phyloP scores from a whole-genome alignment of 2,797 vertebrate genomes.

The Moxostoma hubbsi region DNA sequence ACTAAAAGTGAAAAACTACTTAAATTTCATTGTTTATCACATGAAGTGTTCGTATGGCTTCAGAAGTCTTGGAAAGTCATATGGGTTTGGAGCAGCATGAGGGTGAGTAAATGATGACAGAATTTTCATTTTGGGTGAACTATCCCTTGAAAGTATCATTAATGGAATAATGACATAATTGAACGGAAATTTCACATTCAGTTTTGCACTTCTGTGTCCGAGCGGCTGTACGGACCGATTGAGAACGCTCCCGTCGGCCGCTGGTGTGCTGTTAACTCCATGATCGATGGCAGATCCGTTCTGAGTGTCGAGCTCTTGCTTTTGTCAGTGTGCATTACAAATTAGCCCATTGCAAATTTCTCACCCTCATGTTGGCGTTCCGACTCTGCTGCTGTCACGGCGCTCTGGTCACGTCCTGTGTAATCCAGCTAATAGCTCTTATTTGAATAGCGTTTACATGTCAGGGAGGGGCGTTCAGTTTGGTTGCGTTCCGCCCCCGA shows the following conservation, averaged over 20 bases:
- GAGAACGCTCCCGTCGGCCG: constrained; percentile 76
- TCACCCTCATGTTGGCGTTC: constrained; percentile 46
- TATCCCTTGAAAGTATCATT: too few species aligned
- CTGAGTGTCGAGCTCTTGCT: constrained; percentile 68
- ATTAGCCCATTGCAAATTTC: constrained; percentile 82
- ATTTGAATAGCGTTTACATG: constrained; percentile 55
- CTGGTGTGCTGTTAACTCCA: constrained; percentile 74
- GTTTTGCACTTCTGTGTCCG: not conserved
- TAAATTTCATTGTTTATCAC: too few species aligned
- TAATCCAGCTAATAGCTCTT: constrained; percentile 74
- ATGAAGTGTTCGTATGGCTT: too few species aligned
- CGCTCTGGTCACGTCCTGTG: constrained; percentile 53
- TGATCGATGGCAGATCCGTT: constrained; percentile 87
- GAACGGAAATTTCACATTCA: too few species aligned
- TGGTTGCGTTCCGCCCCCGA: constrained; percentile 56
- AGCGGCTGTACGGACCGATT: constrained; percentile 64
- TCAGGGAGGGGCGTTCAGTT: constrained; percentile 34
- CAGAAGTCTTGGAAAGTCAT: too few species aligned
- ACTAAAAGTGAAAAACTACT: too few species aligned
- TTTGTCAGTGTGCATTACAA: constrained; percentile 86
- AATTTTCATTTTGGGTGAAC: too few species aligned
- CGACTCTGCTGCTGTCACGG: constrained; percentile 38
- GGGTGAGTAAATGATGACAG: too few species aligned
- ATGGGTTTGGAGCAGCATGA: too few species aligned
- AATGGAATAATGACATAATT: too few species aligned